Base-by-base conservation (phyloP, 2,113 vertebrate species). In the Micronycteris hirsuta region DNA sequence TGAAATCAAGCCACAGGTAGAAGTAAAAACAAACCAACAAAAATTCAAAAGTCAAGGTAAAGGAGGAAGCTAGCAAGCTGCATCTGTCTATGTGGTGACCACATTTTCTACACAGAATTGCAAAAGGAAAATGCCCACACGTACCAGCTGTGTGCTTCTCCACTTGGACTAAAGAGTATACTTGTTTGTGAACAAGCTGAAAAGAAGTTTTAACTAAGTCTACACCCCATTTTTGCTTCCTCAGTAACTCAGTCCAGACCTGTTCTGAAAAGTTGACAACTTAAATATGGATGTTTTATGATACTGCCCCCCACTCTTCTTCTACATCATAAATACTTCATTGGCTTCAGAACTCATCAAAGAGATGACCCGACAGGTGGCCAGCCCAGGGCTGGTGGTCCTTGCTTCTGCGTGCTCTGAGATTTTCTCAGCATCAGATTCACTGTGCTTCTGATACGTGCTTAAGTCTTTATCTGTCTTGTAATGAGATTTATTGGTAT, bases 191-290 rank as follows among this genome's bases (percentile, higher is more conserved):
- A 93, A 58, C 47, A 87, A 77, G 63, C 4, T 45, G 41, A 65
- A 36, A 80, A 86, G 47, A 71, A 38, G 41, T 78, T 95, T 74
- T 94, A 73, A 61, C 26, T 71, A 20, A 91, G 36, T 65, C 11
- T 76, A 1, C n/a, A 3, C 49, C n/a, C 38, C 5, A 31, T 17
- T 83, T 91, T 92, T 87, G 47, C 83, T 85, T 49, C 26, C 41
- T 94, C 33, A 49, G 1, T 87, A 68, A 73, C 52, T 94, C 89
- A 90, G 8, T 31, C 77, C 49, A 93, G 70, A 47, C 41, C 36
- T 94, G 7, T 89, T 96, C 90, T 90, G 88, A 85, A 92, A 93
- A 86, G 31, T 22, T 95, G 45, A 76, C 81, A 85, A 47, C 80
- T 90, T 68, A 15, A 90, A 49, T 87, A 19, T 15, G 74, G 28